phyloP scores from a whole-genome alignment of 2,888 invertebrate species.

The Malachius bipustulatus region DNA sequence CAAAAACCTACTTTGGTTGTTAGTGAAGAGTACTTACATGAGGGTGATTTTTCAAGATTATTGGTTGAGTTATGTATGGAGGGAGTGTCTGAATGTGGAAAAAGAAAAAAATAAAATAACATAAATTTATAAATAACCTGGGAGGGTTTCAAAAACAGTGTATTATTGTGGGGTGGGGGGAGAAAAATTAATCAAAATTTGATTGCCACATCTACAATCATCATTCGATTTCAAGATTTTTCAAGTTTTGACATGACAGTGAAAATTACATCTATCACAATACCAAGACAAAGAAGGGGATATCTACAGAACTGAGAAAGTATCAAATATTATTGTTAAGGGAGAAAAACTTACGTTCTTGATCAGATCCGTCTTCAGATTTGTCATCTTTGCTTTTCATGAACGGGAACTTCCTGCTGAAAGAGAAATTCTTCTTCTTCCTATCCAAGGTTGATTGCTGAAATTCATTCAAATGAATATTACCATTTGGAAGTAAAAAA shows the following conservation, averaged over 20 bases:
- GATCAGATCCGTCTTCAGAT: slow-evolving; percentile 91
- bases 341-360: slow-evolving; percentile 77
- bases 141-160: too few relatives aligned
- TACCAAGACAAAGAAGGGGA: slow-evolving; percentile 3
- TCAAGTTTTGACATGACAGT: too few relatives aligned
- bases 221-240: neutral
- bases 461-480: too few relatives aligned
- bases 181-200: too few relatives aligned
- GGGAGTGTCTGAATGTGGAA: slow-evolving; percentile 35
- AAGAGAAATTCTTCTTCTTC: slow-evolving; percentile 97
- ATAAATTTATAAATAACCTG: too few relatives aligned
- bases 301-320: slow-evolving; percentile 4
- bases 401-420: slow-evolving; percentile 97
- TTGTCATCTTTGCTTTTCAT: slow-evolving; percentile 99
- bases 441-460: slow-evolving; percentile 89
- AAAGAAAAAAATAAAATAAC: slow-evolving; percentile 27
- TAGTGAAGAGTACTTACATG: slow-evolving; percentile 34
- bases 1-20: too few relatives aligned
- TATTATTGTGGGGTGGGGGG: too few relatives aligned
- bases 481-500: too few relatives aligned
- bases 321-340: slow-evolving; percentile 5
- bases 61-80: slow-evolving; percentile 35
- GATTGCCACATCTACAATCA: too few relatives aligned
- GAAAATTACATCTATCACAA: too few relatives aligned
- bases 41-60: slow-evolving; percentile 35